Conservation (phyloP, 2,797 vertebrate genomes). For the Pantherophis alleghaniensis region DNA sequence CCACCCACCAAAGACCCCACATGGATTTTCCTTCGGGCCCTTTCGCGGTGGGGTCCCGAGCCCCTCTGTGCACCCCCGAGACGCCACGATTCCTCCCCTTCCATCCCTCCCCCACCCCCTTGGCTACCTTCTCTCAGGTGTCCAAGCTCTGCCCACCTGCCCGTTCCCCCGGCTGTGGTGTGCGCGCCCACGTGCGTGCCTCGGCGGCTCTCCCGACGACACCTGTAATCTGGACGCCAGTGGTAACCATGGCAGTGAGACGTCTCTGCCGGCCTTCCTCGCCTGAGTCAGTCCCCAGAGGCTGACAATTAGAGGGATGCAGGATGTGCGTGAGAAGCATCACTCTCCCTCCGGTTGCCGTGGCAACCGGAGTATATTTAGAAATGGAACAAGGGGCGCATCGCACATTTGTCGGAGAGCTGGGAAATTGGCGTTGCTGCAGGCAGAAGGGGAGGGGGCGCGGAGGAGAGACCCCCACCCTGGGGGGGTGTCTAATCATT, state of each 20-base stretch:
- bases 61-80: fast-evolving
- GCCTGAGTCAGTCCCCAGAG: conserved; percentile 75
- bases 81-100: background rate
- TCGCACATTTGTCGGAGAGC: conserved; percentile 79
- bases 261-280: conserved; percentile 76
- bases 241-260: conserved; percentile 79
- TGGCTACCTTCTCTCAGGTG: too few species aligned
- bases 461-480: background rate
- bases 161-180: conserved; percentile 8
- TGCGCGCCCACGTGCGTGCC: conserved; percentile 12
- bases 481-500: background rate
- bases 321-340: conserved; percentile 79
- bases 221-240: conserved; percentile 67
- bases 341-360: conserved; percentile 80
- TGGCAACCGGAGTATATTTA: conserved; percentile 83
- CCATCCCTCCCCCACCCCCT: background rate
- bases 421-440: conserved; percentile 78
- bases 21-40: background rate
- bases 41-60: background rate
- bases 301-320: conserved; percentile 81
- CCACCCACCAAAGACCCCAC: fast-evolving
- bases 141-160: conserved; percentile 36
- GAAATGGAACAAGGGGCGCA: conserved; percentile 82
- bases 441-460: conserved; percentile 63
- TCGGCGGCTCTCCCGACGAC: conserved; percentile 42